phyloP scores from a whole-genome alignment of 2,888 invertebrate genomes.

The Liposcelis brunnea region DNA sequence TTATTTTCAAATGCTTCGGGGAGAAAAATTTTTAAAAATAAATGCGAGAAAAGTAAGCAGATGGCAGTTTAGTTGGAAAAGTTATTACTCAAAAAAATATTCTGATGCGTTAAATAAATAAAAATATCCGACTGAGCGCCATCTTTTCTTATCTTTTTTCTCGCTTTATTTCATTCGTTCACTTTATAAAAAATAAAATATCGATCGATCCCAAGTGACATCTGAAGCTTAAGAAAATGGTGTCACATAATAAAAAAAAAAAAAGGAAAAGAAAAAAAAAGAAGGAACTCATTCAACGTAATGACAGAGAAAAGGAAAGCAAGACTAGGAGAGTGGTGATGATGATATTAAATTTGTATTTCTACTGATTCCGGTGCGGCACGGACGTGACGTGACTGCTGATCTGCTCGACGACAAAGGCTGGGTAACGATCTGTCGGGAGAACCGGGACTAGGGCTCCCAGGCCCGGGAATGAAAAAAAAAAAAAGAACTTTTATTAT shows the following conservation, averaged over 20 bases:
- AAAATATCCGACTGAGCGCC: too few relatives aligned
- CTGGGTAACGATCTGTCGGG: too few relatives aligned
- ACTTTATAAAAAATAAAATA: constrained; percentile 16
- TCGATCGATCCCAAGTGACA: constrained; percentile 11
- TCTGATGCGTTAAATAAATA: too few relatives aligned
- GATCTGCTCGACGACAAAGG: constrained; percentile 23
- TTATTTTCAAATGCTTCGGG: too few relatives aligned
- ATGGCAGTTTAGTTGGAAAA: too few relatives aligned
- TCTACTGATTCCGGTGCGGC: constrained; percentile 39
- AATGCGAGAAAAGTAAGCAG: too few relatives aligned
- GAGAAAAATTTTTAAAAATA: too few relatives aligned
- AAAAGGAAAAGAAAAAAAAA: constrained; percentile 9
- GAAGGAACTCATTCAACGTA: constrained; percentile 9
- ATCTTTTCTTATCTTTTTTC: neutral
- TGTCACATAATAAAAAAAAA: constrained; percentile 9
- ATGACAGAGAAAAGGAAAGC: constrained; percentile 14
- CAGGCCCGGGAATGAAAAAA: too few relatives aligned
- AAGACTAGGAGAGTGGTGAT: constrained; percentile 20
- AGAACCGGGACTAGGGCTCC: too few relatives aligned
- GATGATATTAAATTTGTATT: constrained; percentile 37
- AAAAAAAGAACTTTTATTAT: too few relatives aligned
- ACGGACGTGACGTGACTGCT: constrained; percentile 36
- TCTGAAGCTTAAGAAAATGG: constrained; percentile 11
- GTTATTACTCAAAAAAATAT: too few relatives aligned
- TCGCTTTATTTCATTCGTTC: neutral